Conservation (phyloP, 1,140 invertebrate genomes). For the Magallana angulata region DNA sequence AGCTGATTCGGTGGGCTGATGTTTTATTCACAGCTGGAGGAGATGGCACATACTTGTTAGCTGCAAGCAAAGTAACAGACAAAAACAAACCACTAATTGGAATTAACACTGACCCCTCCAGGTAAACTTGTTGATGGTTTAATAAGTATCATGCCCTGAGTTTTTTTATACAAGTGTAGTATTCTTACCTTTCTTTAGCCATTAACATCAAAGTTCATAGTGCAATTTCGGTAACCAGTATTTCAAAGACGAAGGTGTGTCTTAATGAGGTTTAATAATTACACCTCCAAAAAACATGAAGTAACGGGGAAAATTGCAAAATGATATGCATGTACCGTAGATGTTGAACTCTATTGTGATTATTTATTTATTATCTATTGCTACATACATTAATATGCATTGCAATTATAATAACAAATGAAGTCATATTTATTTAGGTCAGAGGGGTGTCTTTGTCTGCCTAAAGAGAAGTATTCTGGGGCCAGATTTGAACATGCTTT, state of each 20-base stretch:
- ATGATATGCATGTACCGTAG: too few species aligned
- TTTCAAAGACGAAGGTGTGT: too few species aligned
- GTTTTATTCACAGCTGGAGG: conserved; percentile 96
- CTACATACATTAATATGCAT: too few species aligned
- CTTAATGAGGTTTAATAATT: too few species aligned
- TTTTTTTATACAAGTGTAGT: too few species aligned
- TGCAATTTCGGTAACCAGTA: too few species aligned
- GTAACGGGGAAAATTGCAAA: too few species aligned
- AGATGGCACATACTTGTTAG: conserved; percentile 98
- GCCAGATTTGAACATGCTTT: conserved; percentile 86
- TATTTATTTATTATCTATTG: not conserved
- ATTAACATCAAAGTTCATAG: too few species aligned
- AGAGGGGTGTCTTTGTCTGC: conserved; percentile 94
- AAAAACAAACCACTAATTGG: conserved; percentile 94
- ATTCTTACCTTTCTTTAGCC: too few species aligned
- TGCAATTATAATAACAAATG: not conserved
- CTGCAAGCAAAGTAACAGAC: conserved; percentile 89
- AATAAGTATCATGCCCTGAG: too few species aligned
- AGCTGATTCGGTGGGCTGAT: conserved; percentile 94
- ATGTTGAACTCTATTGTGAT: not conserved
- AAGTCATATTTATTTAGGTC: conserved; percentile 83
- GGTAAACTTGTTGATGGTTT: conserved; percentile 64
- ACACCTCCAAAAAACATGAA: too few species aligned
- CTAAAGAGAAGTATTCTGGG: conserved; percentile 85
- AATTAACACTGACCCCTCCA: conserved; percentile 96